These are phyloP conservation scores for Mellilla xanthometata DNA, from an alignment of 2,888 invertebrate genomes.

Conservation along the genomic window DNA sequence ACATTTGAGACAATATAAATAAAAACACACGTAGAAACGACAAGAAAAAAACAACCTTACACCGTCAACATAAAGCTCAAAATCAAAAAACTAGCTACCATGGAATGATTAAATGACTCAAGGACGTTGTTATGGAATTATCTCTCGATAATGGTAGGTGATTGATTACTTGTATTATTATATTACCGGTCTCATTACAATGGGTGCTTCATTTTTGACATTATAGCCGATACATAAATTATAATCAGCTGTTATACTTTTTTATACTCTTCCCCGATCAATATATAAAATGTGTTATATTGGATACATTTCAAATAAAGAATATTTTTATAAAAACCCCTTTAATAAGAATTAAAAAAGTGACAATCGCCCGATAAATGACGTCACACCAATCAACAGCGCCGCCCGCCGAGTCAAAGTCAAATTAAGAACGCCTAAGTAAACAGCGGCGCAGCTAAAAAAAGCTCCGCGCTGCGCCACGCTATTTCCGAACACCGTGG, in stretches of 20 bases:
- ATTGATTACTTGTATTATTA: neutral
- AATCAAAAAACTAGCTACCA: too few species aligned
- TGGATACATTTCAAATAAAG: too few species aligned
- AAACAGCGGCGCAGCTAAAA: constrained; percentile 42
- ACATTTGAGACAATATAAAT: constrained; percentile 12
- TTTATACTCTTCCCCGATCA: too few species aligned
- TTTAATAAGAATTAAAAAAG: neutral
- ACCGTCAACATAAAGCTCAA: neutral
- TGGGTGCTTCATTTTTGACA: neutral
- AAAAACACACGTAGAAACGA: neutral
- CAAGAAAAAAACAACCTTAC: neutral
- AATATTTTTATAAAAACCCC: neutral
- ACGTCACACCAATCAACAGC: neutral
- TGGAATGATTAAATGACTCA: neutral
- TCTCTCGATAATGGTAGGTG: neutral
- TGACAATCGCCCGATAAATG: neutral
- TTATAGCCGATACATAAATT: neutral
- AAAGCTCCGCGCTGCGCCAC: constrained; percentile 33
- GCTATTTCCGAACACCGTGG: constrained; percentile 63
- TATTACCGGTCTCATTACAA: neutral
- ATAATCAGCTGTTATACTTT: too few species aligned
- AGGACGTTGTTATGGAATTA: neutral
- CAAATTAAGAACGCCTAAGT: constrained; percentile 23
- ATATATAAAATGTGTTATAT: too few species aligned
- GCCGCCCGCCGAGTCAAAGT: constrained; percentile 8